These are phyloP conservation scores for Alviniconcha strummeri DNA, from an alignment of 2,888 invertebrate genomes.

Conservation along the genomic window DNA sequence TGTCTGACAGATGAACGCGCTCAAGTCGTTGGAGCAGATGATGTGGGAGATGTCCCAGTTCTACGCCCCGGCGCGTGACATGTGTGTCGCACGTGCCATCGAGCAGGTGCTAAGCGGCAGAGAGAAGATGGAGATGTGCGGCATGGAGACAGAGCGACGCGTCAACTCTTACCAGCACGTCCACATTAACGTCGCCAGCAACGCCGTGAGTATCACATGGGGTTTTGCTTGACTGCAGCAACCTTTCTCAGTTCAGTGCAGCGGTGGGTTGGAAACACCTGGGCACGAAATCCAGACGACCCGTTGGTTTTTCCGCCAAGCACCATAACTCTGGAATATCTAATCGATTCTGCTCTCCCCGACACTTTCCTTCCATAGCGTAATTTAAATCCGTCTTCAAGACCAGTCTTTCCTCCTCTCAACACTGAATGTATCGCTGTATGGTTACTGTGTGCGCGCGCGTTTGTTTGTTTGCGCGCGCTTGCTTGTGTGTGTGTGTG, in stretches of 20 bases:
- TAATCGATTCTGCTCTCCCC: no score
- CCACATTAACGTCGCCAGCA: constrained; percentile 1
- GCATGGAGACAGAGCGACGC: background rate
- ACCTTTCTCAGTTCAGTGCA: no score
- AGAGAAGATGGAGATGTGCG: background rate
- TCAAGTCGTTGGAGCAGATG: constrained; percentile 15
- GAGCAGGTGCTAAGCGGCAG: background rate
- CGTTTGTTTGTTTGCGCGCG: background rate
- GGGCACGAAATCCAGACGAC: no score
- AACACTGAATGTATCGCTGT: no score
- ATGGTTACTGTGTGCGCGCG: no score
- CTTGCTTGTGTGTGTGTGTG: constrained; percentile 5
- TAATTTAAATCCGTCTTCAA: no score
- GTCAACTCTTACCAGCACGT: constrained; percentile 17
- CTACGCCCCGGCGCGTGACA: background rate
- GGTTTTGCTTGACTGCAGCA: no score
- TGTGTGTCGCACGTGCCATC: background rate
- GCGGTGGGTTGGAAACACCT: no score
- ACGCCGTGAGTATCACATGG: background rate
- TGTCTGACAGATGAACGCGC: background rate
- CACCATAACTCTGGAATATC: no score
- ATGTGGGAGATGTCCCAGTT: constrained; percentile 8
- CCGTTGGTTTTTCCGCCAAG: no score
- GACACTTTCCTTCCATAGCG: no score
- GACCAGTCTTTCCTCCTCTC: no score